Conservation (phyloP, 2,113 vertebrate species). For the Suncus etruscus region DNA sequence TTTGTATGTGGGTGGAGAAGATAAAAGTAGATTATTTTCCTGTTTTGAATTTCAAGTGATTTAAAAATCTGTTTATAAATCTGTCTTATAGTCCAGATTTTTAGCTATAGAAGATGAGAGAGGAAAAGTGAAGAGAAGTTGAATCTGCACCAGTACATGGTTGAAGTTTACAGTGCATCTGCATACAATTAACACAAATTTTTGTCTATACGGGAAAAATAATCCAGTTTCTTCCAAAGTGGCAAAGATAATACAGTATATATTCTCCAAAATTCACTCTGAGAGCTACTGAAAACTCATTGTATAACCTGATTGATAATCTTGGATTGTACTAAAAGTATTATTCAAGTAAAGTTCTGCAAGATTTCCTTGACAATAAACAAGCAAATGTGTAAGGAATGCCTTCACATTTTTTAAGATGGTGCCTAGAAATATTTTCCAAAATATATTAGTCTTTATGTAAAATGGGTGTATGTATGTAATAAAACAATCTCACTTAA, state of each 20-base stretch:
- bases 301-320: not conserved
- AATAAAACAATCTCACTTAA: not conserved
- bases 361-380: conserved; percentile 11
- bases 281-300: not conserved
- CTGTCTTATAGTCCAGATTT: not conserved
- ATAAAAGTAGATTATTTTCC: not conserved
- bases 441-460: not conserved
- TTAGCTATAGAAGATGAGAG: not conserved
- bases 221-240: not conserved
- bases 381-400: not conserved
- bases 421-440: not conserved
- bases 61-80: accelerated
- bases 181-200: not conserved
- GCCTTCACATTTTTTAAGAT: not conserved
- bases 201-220: not conserved
- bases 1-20: not conserved
- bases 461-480: not conserved
- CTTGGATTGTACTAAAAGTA: conserved; percentile 2
- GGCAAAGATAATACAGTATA: not conserved
- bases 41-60: not conserved
- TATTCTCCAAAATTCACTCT: conserved; percentile 23
- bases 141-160: not conserved
- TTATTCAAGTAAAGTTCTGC: not conserved
- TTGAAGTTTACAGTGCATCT: not conserved
- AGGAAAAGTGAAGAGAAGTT: not conserved